Base-by-base conservation (phyloP, 92 coral and sea anemone genomes). In the Porites cylindrica region DNA sequence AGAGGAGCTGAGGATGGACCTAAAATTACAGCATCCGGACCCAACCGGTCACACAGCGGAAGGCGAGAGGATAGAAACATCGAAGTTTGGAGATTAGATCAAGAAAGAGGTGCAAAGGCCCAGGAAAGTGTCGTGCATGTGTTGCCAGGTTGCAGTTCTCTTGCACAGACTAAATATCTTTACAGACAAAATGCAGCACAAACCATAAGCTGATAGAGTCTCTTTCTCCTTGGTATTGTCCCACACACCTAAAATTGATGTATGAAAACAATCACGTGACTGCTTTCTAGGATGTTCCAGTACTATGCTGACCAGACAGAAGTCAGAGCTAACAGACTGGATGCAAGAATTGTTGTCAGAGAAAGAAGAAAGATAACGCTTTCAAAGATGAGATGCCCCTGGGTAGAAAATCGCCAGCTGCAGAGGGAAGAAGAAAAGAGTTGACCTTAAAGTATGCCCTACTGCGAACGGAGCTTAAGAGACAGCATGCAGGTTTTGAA, bases 261-360 rank as follows among this genome's bases (percentile, higher is more conserved):
- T 29, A 85, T 67, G 76, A 54, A 20, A 19, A 38, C 20, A 85
- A 67, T 29, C 32, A 66, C 8, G 82, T 59, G 29, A 43, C 10
- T 2, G 87, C 82, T 11, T 72, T 17, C 19, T 83, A 83, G 84
- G 89, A 87, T 60, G 86, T 80, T 21, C 90, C 80, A 70, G 63
- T 80, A 12, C n/a, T 80, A 62, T 63, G 86, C 91, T 3, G 75
- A 80, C 13, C n/a, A 87, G 23, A 80, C 75, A 80, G 72, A 50
- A 24, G 86, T 87, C 14, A 56, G 75, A 60, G 80, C 86, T 13
- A 87, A 80, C 75, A 43, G 91, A 38, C 4, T 77, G 32, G 84
- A 64, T 50, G 53, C 7, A 10, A 72, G 0, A 32, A 32, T 32
- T 32, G 38, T 32, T 32, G 38, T 0, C 38, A 32, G 38, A 32